phyloP scores from a whole-genome alignment of 2,888 invertebrate genomes.

The Euplagia quadripunctaria region DNA sequence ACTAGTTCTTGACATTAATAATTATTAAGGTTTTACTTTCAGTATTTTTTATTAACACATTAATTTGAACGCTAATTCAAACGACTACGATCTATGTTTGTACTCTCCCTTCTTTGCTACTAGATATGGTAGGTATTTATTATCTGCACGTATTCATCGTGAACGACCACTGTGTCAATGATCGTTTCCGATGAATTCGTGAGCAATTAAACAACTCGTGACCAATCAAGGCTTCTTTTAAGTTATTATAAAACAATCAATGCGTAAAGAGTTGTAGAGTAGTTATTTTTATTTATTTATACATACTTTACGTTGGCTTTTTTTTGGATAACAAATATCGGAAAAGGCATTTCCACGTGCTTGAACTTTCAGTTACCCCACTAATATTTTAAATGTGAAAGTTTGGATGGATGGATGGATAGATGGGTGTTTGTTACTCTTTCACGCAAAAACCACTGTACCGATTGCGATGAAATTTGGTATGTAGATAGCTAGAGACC shows the following conservation, averaged over 20 bases:
- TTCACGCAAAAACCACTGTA: no score
- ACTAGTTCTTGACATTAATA: no score
- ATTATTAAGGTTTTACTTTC: no score
- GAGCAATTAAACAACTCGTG: conserved; percentile 40
- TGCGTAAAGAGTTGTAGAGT: background rate
- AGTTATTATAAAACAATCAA: conserved; percentile 10
- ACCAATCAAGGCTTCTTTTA: conserved; percentile 27
- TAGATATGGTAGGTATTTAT: conserved; percentile 1
- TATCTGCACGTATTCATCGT: background rate
- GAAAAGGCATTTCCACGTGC: background rate
- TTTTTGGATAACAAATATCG: background rate
- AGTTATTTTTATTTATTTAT: background rate
- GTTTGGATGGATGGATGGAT: no score
- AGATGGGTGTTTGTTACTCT: no score
- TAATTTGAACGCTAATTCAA: background rate
- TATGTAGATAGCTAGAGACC: no score
- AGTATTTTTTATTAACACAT: background rate
- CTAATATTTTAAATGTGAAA: no score
- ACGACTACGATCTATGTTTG: background rate
- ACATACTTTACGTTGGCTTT: background rate
- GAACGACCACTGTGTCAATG: background rate
- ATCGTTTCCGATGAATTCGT: conserved; percentile 29
- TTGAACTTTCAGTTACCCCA: no score
- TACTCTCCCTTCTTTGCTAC: conserved; percentile 13
- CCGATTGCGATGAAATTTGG: no score